Evolutionary conservation across 2,888 invertebrate genomes (phyloP).

Genomic region (Sesia bembeciformis): DNA sequence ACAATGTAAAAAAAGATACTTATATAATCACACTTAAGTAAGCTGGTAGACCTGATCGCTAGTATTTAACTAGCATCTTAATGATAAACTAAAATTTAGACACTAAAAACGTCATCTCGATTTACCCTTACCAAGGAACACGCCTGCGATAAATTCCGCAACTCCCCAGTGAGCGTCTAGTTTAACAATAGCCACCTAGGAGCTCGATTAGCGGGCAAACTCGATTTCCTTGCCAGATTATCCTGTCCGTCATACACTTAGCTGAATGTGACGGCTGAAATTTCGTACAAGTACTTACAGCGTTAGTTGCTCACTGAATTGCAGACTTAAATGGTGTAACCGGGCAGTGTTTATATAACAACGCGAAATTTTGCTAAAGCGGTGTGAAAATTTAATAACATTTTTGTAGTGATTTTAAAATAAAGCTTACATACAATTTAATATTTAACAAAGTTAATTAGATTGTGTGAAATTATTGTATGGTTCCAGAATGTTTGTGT

Average conservation of each 20-base stretch:
- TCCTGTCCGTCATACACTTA: constrained; percentile 46
- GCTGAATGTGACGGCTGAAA: constrained; percentile 31
- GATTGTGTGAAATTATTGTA: too few relatives aligned
- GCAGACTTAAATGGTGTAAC: neutral
- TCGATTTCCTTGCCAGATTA: constrained; percentile 61
- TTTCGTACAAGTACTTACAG: neutral
- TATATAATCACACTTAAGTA: too few relatives aligned
- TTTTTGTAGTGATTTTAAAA: neutral
- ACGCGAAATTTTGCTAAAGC: neutral
- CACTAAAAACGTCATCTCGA: neutral
- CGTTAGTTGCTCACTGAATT: neutral
- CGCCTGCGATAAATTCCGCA: neutral
- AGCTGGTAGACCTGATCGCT: too few relatives aligned
- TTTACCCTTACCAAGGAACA: neutral
- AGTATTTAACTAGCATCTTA: too few relatives aligned
- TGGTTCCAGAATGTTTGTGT: too few relatives aligned
- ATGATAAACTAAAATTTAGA: too few relatives aligned
- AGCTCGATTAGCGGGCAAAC: constrained; percentile 52
- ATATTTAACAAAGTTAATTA: neutral
- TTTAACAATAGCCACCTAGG: constrained; percentile 35
- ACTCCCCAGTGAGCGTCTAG: constrained; percentile 14
- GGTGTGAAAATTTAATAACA: neutral
- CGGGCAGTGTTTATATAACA: neutral
- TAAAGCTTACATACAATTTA: neutral
- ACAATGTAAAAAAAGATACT: too few relatives aligned